Evolutionary conservation across 2,888 invertebrate species (phyloP).

Genomic region (Hyposoter didymator): DNA sequence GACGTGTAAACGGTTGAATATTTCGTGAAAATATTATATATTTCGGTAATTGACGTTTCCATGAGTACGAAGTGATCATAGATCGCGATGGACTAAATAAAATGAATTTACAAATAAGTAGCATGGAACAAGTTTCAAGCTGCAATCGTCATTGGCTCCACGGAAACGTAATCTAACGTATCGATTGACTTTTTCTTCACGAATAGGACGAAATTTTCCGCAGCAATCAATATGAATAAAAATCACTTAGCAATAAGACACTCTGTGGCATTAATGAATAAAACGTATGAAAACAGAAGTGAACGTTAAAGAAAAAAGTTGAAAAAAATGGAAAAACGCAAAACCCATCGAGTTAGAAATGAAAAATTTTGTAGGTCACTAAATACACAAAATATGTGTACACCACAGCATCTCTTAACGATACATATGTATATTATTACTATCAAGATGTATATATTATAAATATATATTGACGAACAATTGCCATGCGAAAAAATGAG

Average conservation of each 20-base stretch:
- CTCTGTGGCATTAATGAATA: slow-evolving; percentile 60
- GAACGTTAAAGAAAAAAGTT: slow-evolving; percentile 19
- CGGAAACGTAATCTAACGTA: slow-evolving; percentile 17
- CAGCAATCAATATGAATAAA: slow-evolving; percentile 47
- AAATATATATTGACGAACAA: slow-evolving; percentile 69
- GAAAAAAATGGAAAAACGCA: slow-evolving; percentile 21
- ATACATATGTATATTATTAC: slow-evolving; percentile 55
- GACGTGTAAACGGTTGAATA: slow-evolving; percentile 24
- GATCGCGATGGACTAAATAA: not conserved
- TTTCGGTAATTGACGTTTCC: not conserved
- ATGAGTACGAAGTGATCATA: not conserved
- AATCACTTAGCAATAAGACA: slow-evolving; percentile 66
- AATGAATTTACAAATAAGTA: not conserved
- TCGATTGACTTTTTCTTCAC: not conserved
- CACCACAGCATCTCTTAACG: slow-evolving; percentile 73
- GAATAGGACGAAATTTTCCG: slow-evolving; percentile 43
- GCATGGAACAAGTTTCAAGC: slow-evolving; percentile 40
- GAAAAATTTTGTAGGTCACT: slow-evolving; percentile 72
- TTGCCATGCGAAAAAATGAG: slow-evolving; percentile 81
- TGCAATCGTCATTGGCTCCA: slow-evolving; percentile 68
- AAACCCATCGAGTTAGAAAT: slow-evolving; percentile 18
- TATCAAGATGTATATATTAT: slow-evolving; percentile 37
- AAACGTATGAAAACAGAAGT: slow-evolving; percentile 18
- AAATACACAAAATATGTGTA: slow-evolving; percentile 74
- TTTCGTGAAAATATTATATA: not conserved